Evolutionary conservation across 2,888 invertebrate species (phyloP).

Genomic region (Papilio demoleus): DNA sequence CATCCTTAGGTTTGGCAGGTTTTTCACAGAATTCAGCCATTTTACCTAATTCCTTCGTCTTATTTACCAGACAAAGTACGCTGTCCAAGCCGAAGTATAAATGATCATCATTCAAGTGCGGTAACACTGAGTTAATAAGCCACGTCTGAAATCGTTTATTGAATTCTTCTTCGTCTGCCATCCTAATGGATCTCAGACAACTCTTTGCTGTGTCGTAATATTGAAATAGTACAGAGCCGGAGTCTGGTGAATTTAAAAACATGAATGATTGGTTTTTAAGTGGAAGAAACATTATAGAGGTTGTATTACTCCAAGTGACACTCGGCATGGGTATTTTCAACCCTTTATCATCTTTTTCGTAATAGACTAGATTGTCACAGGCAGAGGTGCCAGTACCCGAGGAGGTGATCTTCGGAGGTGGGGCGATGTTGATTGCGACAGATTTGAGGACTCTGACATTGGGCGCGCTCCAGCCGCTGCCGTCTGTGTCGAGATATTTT

Average conservation of each 20-base stretch:
- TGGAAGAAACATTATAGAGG: constrained; percentile 85
- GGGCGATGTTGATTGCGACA: constrained; percentile 56
- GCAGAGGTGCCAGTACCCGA: constrained; percentile 52
- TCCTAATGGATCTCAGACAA: constrained; percentile 73
- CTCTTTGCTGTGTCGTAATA: constrained; percentile 82
- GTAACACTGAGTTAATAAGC: constrained; percentile 76
- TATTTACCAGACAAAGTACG: constrained; percentile 68
- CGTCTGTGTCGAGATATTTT: constrained; percentile 82
- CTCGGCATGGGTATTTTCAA: constrained; percentile 81
- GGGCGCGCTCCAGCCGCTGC: constrained; percentile 81
- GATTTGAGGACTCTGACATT: constrained; percentile 54
- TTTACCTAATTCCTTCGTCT: constrained; percentile 47
- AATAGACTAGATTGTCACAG: constrained; percentile 63
- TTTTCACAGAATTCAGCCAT: constrained; percentile 39
- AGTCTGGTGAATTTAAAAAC: constrained; percentile 54
- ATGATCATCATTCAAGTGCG: constrained; percentile 83
- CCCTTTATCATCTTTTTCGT: constrained; percentile 58
- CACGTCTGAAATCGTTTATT: constrained; percentile 81
- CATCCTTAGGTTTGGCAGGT: constrained; percentile 40
- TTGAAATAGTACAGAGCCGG: constrained; percentile 74
- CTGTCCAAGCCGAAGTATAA: constrained; percentile 84
- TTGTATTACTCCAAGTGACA: constrained; percentile 81
- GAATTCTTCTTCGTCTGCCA: constrained; percentile 69
- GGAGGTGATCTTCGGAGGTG: constrained; percentile 45
- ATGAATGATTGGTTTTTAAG: constrained; percentile 70